Percentiles rank a stretch among this genome's conserved stretches.
These are phyloP conservation scores for Nomada lathburiana DNA, from an alignment of 2,888 invertebrate genomes.

Conservation along the genomic window DNA sequence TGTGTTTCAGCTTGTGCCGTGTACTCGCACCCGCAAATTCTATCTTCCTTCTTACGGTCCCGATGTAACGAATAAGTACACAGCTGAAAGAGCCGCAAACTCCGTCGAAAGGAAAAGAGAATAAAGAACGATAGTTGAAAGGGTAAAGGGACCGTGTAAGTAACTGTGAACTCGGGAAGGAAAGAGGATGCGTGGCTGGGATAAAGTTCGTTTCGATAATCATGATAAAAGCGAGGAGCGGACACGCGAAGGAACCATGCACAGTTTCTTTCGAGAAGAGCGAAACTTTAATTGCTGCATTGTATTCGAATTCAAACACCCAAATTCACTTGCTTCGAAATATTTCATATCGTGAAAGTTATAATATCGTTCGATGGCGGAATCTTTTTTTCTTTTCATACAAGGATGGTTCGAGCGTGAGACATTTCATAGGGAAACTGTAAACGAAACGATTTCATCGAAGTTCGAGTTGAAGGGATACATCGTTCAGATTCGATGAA, in stretches of 20 bases:
- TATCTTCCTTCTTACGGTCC: conserved; percentile 23
- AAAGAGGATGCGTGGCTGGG: background rate
- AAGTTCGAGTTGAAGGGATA: no score
- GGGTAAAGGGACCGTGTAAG: conserved; percentile 34
- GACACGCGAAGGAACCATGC: conserved; percentile 71
- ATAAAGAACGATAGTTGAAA: conserved; percentile 36
- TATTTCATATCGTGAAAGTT: no score
- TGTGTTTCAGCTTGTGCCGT: background rate
- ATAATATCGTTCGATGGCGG: no score
- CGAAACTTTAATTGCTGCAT: conserved; percentile 12
- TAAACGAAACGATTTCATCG: no score
- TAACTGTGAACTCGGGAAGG: conserved; percentile 17
- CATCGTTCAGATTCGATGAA: no score
- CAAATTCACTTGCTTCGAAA: no score
- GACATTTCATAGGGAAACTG: no score
- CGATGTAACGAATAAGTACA: conserved; percentile 72
- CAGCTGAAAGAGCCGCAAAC: conserved; percentile 64
- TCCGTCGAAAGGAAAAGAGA: conserved; percentile 32
- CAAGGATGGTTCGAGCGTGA: no score
- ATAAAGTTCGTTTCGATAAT: conserved; percentile 75
- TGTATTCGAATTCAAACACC: no score
- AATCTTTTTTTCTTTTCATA: no score
- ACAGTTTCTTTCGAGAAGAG: conserved; percentile 65
- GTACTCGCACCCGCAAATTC: conserved; percentile 20
- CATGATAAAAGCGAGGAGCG: conserved; percentile 65